Base-by-base conservation (phyloP, 2,888 invertebrate genomes). In the Drosophila rubida region DNA sequence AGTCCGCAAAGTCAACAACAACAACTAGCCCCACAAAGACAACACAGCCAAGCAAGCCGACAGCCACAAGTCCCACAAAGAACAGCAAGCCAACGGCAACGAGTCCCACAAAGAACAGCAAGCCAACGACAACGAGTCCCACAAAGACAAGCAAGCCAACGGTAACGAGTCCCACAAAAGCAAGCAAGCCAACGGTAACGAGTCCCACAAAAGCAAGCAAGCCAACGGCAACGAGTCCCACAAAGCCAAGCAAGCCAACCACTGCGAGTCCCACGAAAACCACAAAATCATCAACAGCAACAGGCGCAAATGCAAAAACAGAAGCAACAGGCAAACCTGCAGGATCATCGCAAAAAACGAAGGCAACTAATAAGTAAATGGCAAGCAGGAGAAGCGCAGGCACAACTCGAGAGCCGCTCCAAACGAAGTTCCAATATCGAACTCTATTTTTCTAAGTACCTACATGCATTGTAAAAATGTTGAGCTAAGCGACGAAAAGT, bases 361-460 rank as follows among this genome's bases (percentile, higher is more conserved):
- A 82, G 74, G 54, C 70, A 67, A 22, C 63, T 48, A 87, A 86
- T 9, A 87, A 87, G 30, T 80, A 86, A 72, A 41, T 32, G 7
- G 25, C 77, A 80, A 72, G 37, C 50, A 14, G 16, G n/a, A 16
- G n/a, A 77, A n/a, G 72, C 14, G 39, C 19, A 19, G 19, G n/a
- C n/a, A n/a, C n/a, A n/a, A n/a, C n/a, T n/a, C n/a, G n/a, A n/a
- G n/a, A n/a, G n/a, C n/a, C n/a, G n/a, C n/a, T n/a, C n/a, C n/a
- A 62, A 51, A 42, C 22, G 23, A 62, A 59, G 63, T 64, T 69
- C 62, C 59, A 55, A 65, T 68, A 75, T 61, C 49, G 60, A 81
- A 75, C 19, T 67, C 64, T 81, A 84, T 87, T 85, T 87, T 85
- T 81, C 62, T 78, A 82, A 79, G 69, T 50, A 68, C 53, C 48